Evolutionary conservation across 2,797 vertebrate genomes (phyloP).

Genomic region (Cottoperca gobio): DNA sequence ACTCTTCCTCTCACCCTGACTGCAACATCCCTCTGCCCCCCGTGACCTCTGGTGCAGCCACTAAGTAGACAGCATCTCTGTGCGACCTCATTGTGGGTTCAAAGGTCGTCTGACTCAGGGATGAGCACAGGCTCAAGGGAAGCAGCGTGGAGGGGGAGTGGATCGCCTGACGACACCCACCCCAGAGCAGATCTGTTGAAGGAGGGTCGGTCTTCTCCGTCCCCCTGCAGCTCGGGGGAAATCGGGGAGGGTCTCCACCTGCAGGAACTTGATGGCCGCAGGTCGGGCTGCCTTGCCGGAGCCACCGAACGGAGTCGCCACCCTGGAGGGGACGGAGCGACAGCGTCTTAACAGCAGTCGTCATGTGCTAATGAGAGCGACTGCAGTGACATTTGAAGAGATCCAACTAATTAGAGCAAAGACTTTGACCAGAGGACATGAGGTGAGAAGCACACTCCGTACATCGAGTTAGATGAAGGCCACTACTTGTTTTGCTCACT

Average conservation of each 20-base stretch:
- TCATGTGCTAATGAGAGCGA: constrained; percentile 45
- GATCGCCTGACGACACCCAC: constrained; percentile 86
- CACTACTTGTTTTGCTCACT: constrained; percentile 10
- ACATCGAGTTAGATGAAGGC: constrained; percentile 20
- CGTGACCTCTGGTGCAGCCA: constrained; percentile 40
- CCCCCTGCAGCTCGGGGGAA: constrained; percentile 83
- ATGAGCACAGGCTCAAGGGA: constrained; percentile 79
- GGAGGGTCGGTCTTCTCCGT: constrained; percentile 86
- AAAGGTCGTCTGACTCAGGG: constrained; percentile 97
- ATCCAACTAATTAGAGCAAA: constrained; percentile 58
- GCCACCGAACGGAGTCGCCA: constrained; percentile 95
- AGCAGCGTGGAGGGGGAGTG: constrained; percentile 79
- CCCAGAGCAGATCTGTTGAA: constrained; percentile 96
- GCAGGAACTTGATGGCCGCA: constrained; percentile 84
- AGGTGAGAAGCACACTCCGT: constrained; percentile 9
- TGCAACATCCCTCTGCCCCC: constrained; percentile 19
- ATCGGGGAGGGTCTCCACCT: constrained; percentile 84
- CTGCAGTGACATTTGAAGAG: constrained; percentile 57
- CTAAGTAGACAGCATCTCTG: constrained; percentile 54
- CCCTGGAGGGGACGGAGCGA: constrained; percentile 83
- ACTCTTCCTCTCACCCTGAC: constrained; percentile 32
- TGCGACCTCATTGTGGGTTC: constrained; percentile 72
- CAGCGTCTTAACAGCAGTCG: constrained; percentile 44
- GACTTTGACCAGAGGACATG: constrained; percentile 34
- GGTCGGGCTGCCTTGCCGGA: constrained; percentile 90